phyloP scores from a whole-genome alignment of 2,888 invertebrate species.

The Xestoiulus laeticollis region DNA sequence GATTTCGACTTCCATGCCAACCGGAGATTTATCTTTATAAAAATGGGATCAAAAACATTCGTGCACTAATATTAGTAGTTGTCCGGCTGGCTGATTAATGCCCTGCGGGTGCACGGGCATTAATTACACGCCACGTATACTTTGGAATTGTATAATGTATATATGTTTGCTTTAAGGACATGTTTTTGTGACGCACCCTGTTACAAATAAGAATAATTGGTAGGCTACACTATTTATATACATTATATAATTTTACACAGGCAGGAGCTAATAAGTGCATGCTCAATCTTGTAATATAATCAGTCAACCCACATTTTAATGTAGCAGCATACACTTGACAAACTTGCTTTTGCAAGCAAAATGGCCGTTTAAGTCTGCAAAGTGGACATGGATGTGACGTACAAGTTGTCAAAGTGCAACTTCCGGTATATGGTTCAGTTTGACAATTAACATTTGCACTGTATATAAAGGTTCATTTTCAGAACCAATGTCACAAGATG shows the following conservation, averaged over 20 bases:
- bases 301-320: background rate
- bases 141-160: background rate
- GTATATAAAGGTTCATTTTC: too few species aligned
- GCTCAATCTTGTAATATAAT: background rate
- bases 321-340: background rate
- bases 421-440: too few species aligned
- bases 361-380: too few species aligned
- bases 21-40: slow-evolving; percentile 22
- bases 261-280: background rate
- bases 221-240: background rate
- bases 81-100: slow-evolving; percentile 29
- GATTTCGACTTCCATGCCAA: slow-evolving; percentile 28
- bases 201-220: background rate
- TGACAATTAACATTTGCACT: too few species aligned
- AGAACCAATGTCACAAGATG: too few species aligned
- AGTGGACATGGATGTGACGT: too few species aligned
- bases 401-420: too few species aligned
- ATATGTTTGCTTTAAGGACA: slow-evolving; percentile 17
- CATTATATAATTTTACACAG: background rate
- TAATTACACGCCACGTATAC: background rate
- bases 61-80: slow-evolving; percentile 25
- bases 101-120: background rate
- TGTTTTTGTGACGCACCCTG: background rate
- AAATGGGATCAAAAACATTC: slow-evolving; percentile 37
- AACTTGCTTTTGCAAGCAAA: too few species aligned